phyloP scores from a whole-genome alignment of 2,113 vertebrate genomes.

The Melanerpes aurifrons region DNA sequence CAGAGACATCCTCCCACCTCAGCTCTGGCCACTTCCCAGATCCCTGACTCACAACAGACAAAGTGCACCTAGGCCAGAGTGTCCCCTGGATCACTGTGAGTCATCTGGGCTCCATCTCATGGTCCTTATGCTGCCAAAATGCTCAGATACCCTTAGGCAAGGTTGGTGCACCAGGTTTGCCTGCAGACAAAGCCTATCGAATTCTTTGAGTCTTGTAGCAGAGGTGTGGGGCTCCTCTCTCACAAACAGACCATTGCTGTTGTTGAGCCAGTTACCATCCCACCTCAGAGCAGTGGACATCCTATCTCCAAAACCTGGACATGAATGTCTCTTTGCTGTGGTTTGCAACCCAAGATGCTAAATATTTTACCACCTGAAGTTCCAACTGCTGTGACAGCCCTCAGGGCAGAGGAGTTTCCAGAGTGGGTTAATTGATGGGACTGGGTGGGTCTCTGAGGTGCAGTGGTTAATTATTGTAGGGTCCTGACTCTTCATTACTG shows the following conservation, averaged over 20 bases:
- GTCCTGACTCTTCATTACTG: not conserved
- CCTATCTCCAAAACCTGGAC: not conserved
- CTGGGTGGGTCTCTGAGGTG: not conserved
- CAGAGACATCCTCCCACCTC: not conserved
- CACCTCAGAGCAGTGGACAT: not conserved
- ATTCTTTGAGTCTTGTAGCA: not conserved
- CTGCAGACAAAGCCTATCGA: too few species aligned
- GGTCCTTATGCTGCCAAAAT: not conserved
- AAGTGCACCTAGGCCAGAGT: not conserved
- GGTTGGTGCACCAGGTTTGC: not conserved
- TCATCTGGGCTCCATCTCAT: not conserved
- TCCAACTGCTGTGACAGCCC: not conserved
- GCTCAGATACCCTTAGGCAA: not conserved
- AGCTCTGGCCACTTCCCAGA: not conserved
- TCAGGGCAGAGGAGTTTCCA: not conserved
- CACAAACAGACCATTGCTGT: not conserved
- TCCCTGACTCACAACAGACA: not conserved
- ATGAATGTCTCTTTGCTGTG: fast-evolving
- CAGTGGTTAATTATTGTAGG: not conserved
- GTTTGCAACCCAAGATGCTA: not conserved
- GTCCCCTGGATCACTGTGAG: not conserved
- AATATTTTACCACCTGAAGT: not conserved
- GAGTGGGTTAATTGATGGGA: not conserved
- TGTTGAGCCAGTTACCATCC: too few species aligned
- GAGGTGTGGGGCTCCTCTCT: fast-evolving